Base-by-base conservation (phyloP, 2,797 vertebrate genomes). In the Propithecus deckenii region DNA sequence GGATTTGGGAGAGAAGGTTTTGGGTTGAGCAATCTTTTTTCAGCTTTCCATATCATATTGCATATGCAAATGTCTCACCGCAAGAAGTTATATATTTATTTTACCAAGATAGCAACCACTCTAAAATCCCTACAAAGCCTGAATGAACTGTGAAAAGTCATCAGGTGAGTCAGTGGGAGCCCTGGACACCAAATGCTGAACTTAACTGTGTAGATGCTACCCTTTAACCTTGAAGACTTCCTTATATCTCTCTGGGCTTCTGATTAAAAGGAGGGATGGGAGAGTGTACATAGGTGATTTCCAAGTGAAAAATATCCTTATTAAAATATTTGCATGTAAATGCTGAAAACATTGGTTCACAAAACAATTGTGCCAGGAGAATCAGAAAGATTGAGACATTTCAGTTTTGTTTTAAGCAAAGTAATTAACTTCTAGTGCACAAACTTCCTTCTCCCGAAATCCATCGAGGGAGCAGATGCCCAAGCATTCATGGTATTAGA, bases 341-440 rank as follows among this genome's bases (percentile, higher is more conserved):
- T 81, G 43, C 55, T 96, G 61, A 87, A 96, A 95, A 91, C 43
- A 67, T 74, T 63, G 65, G 91, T 86, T 94, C 69, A 69, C n/a
- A 91, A 94, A 95, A 92, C 83, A 94, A 48, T 95, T 85, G 94
- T 88, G 59, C 12, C 46, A 72, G 52, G 35, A 94, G 93, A 94
- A 41, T 92, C 61, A 84, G 94, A 97, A 97, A 97, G 91, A 93
- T 4, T 80, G 80, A 97, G 85, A 86, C 41, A 91, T 93, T 59
- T 86, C 84, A 75, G 61, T 75, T 28, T 89, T 71, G 72, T 79
- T 96, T 94, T 71, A 95, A 94, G 92, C 63, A 86, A 97, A 94
- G 76, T 80, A 93, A 96, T 97, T 96, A 95, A 91, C 63, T 98
- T 95, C 81, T 38, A 89, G 52, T 22, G 30, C 67, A 87, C 13